Evolutionary conservation across 2,888 invertebrate species (phyloP), one percentile per base, ranked within the genome.

Genomic region (Antheraea assamensis): DNA sequence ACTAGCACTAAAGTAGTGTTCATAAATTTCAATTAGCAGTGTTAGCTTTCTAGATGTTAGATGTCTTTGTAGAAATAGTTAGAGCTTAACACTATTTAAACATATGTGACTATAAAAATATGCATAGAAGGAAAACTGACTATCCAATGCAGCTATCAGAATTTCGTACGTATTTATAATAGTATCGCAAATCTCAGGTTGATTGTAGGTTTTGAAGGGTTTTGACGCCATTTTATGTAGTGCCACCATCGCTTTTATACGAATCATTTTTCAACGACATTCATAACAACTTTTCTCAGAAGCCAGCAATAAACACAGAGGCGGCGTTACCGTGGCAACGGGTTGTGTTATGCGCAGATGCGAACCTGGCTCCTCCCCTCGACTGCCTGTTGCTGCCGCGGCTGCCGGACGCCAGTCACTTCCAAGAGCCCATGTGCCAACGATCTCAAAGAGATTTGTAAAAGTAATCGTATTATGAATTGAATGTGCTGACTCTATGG

Each of bases 241-340:
- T 0, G 1, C 58, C 58, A 13, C 24, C 10, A 58, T n/a, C 10
- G 24, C 24, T 58, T 58, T 24, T n/a, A 58, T 58, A 27, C 61
- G 27, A 30, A 64, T 64, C 17, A 64, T 64, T 15, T 27, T 30
- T 8, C 61, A 27, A 24, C 61, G 61, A 15, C 30, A 64, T 27
- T 27, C 61, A 30, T 64, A 64, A 64, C 58, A 73, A 70, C 70
- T 73, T 70, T 73, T 58, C 73, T 49, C 31, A 19, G 71, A 74
- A 74, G 71, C 52, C 68, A 64, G 71, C 91, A 90, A 92, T 90
- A 93, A 94, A 93, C 93, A 94, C 80, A 80, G 85, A 88, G 90
- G 88, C 91, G 91, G 90, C 90, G 95, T 95, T 80, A 88, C 86
- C 92, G 95, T 94, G 87, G 88, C 87, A 91, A 95, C 95, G 79